Percentiles rank a stretch among this genome's conserved stretches.
phyloP scores from a whole-genome alignment of 64 coral and sea anemone genomes.

The Porites lutea region DNA sequence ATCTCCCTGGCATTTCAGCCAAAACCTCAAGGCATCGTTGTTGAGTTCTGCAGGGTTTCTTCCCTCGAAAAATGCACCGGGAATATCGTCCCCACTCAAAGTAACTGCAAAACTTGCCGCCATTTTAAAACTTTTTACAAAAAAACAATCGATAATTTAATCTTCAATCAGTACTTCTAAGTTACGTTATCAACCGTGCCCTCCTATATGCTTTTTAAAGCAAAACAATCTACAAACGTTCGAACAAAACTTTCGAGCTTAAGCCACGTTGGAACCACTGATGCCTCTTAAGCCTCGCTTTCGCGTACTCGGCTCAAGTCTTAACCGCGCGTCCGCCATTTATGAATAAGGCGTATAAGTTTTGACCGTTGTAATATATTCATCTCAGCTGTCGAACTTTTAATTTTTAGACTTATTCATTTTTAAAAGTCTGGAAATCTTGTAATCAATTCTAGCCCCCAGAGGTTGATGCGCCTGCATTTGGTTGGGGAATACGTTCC shows the following conservation, averaged over 20 bases:
- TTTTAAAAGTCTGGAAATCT: no score
- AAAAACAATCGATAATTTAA: background rate
- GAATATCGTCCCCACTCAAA: background rate
- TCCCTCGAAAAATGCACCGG: background rate
- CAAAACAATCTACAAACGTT: background rate
- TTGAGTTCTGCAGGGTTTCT: constrained; percentile 5
- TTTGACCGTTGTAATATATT: no score
- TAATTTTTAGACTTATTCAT: no score
- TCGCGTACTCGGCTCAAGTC: background rate
- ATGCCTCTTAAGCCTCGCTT: background rate
- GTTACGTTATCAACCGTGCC: background rate
- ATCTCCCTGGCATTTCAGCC: constrained; percentile 1
- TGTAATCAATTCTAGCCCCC: no score
- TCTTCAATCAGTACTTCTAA: background rate
- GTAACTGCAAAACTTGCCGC: background rate
- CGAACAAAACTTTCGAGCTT: background rate
- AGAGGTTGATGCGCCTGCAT: no score
- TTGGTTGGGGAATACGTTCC: no score
- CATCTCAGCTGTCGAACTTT: no score
- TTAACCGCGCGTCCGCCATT: constrained; percentile 16
- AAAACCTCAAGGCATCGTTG: background rate
- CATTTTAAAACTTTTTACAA: background rate
- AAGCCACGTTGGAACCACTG: background rate
- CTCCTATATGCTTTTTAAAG: background rate
- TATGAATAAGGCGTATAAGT: background rate